Base-by-base conservation (phyloP, 2,888 invertebrate genomes). In the Notodonta ziczac region DNA sequence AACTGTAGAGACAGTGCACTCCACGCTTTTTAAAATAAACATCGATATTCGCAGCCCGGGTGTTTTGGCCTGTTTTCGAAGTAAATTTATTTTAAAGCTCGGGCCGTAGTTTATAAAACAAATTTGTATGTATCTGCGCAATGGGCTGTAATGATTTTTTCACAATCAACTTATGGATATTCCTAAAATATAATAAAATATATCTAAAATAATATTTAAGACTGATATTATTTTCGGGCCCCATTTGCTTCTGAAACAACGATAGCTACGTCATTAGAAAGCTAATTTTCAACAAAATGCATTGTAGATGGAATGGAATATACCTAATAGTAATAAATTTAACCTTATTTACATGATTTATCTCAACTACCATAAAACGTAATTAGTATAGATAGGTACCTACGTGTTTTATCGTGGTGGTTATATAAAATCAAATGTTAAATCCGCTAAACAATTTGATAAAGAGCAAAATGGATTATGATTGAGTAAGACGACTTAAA, bases 91-190 rank as follows among this genome's bases (percentile, higher is more conserved):
- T 89, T 88, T 83, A 85, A 54, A 89, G 81, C 85, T 63, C 60
- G 76, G 82, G 66, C 72, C 83, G 82, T 85, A 87, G 85, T 88
- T 88, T 85, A 84, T 89, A 89, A 87, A 86, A 80, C 80, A 78
- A 85, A 89, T 86, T 87, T 81, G 79, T 85, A 83, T 86, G 85
- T 83, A 84, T 83, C 82, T 76, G 65, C 76, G 80, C 90, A 90
- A 86, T 89, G 88, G 86, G 81, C 79, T 87, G 90, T 88, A 84
- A 89, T 86, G 83, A 89, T 87, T 87, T 65, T 71, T 65, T 66
- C 81, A 70, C 70, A 24, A 82, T 84, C 60, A 77, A 73, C 60
- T 65, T 74, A 59, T 85, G 88, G 90, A 89, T 73, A 84, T 60
- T 69, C 66, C 62, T 2, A 24, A 24, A 24, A 24, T 24, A 2